Evolutionary conservation across 2,113 vertebrate genomes (phyloP).

Genomic region (Sturnira hondurensis): DNA sequence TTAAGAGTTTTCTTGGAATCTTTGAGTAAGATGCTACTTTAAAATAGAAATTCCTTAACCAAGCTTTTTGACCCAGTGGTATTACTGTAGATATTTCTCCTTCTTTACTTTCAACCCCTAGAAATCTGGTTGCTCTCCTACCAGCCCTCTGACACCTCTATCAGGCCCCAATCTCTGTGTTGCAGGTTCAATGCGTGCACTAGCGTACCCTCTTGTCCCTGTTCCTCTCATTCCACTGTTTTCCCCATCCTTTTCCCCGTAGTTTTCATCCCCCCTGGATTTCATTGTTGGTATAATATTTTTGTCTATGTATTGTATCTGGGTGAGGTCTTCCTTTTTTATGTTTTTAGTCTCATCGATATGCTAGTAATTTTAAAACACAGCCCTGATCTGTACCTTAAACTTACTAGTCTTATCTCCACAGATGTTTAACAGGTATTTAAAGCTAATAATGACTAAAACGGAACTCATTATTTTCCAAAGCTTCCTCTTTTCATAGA

Average conservation of each 20-base stretch:
- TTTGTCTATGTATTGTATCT: neutral
- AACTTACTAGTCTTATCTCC: neutral
- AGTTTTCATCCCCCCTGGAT: neutral
- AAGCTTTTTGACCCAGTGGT: neutral
- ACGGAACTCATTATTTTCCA: neutral
- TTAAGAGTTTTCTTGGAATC: neutral
- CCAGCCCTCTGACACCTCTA: neutral
- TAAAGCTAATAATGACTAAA: neutral
- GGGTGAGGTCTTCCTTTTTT: neutral
- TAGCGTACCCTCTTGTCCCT: neutral
- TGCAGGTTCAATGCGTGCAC: neutral
- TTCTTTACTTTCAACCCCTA: neutral
- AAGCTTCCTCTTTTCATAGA: neutral
- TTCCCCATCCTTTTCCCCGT: neutral
- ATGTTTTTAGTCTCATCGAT: neutral
- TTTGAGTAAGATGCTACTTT: neutral
- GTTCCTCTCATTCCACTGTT: neutral
- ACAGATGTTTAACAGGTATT: neutral
- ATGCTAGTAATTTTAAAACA: neutral
- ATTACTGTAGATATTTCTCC: neutral
- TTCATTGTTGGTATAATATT: neutral
- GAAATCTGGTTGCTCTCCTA: neutral
- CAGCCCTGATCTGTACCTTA: neutral
- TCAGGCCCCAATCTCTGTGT: neutral
- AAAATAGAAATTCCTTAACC: neutral